phyloP scores from a whole-genome alignment of 2,888 invertebrate genomes.

The Timema podura region DNA sequence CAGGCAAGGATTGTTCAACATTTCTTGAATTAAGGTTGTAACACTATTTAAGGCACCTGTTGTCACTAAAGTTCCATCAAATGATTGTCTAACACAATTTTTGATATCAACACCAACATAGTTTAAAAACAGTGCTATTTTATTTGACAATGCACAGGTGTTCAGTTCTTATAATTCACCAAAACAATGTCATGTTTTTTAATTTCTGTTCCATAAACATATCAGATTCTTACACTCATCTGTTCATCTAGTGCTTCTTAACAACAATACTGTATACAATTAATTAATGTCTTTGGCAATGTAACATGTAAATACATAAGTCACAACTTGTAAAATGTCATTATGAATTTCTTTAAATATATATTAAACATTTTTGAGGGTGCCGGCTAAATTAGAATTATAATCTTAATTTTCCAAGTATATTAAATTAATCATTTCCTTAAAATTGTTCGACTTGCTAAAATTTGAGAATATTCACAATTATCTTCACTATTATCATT shows the following conservation, averaged over 20 bases:
- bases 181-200: not conserved
- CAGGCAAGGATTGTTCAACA: too few species aligned
- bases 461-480: too few species aligned
- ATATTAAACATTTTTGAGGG: not conserved
- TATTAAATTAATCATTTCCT: not conserved
- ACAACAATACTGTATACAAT: not conserved
- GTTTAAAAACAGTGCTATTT: not conserved
- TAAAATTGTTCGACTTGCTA: too few species aligned
- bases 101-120: not conserved
- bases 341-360: not conserved
- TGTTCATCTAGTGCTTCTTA: conserved; percentile 1
- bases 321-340: not conserved
- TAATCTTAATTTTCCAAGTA: not conserved
- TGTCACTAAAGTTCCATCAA: not conserved
- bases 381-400: not conserved
- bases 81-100: conserved; percentile 8
- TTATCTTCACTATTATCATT: too few species aligned
- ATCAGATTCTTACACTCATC: not conserved
- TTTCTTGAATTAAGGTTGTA: not conserved
- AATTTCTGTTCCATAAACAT: not conserved
- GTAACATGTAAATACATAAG: too few species aligned
- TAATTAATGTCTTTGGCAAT: not conserved
- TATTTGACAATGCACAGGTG: not conserved
- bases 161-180: not conserved
- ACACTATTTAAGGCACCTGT: too few species aligned